Evolutionary conservation across 1,140 invertebrate genomes (phyloP).

Genomic region (Drosophila sp.): DNA sequence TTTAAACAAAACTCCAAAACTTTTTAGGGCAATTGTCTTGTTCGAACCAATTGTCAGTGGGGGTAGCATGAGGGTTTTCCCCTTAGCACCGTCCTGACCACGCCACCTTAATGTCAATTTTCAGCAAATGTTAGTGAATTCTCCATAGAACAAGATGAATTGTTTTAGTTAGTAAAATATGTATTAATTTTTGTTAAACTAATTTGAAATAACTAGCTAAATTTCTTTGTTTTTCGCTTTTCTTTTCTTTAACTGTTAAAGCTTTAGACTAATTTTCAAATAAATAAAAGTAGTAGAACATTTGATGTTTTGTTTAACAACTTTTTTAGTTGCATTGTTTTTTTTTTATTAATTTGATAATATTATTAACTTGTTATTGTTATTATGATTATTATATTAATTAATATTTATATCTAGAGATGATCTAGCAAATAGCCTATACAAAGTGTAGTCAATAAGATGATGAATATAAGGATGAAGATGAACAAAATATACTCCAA

Average conservation of each 20-base stretch:
- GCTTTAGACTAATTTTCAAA: slow-evolving; percentile 57
- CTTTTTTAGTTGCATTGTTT: slow-evolving; percentile 47
- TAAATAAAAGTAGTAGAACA: slow-evolving; percentile 41
- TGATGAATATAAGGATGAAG: slow-evolving; percentile 39
- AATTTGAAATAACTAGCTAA: slow-evolving; percentile 74
- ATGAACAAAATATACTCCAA: slow-evolving; percentile 80
- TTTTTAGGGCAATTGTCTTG: slow-evolving; percentile 61
- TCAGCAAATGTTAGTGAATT: slow-evolving; percentile 25
- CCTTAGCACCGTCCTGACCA: background rate
- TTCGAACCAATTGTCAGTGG: slow-evolving; percentile 46
- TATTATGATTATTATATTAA: slow-evolving; percentile 63
- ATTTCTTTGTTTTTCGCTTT: slow-evolving; percentile 42
- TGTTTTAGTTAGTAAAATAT: slow-evolving; percentile 56
- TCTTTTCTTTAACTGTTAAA: slow-evolving; percentile 73
- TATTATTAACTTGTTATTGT: slow-evolving; percentile 55
- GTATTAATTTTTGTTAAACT: slow-evolving; percentile 66
- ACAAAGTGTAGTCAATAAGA: slow-evolving; percentile 65
- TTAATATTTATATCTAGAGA: slow-evolving; percentile 70
- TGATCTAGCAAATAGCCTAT: slow-evolving; percentile 56
- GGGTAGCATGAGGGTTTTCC: no score
- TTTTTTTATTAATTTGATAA: slow-evolving; percentile 62
- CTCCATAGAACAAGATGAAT: slow-evolving; percentile 56
- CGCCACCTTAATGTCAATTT: slow-evolving; percentile 9
- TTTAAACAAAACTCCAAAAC: slow-evolving; percentile 7
- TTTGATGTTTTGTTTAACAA: slow-evolving; percentile 59